Percentiles rank a stretch among this genome's conserved stretches.
phyloP scores from a whole-genome alignment of 2,113 vertebrate species.

The Panthera uncia region DNA sequence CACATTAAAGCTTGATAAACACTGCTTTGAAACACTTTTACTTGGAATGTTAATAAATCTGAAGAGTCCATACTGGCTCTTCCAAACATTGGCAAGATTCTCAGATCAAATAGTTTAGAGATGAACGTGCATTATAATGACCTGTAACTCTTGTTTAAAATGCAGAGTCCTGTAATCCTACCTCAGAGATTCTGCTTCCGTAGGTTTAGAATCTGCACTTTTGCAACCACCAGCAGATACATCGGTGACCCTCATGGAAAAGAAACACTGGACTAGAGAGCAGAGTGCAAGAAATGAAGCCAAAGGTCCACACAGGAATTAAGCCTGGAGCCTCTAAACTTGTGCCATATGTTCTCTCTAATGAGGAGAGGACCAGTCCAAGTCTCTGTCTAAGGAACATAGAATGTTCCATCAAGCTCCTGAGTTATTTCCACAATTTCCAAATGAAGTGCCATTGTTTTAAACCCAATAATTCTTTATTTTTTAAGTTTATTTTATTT shows the following conservation, averaged over 20 bases:
- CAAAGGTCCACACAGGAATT: neutral
- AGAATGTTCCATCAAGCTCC: neutral
- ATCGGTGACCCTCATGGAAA: neutral
- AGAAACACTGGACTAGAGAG: neutral
- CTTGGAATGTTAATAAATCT: neutral
- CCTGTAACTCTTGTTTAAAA: neutral
- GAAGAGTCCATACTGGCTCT: neutral
- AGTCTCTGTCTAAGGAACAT: neutral
- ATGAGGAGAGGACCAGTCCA: neutral
- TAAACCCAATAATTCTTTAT: neutral
- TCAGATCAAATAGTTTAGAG: slow-evolving; percentile 6
- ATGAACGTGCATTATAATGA: neutral
- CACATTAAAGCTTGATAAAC: neutral
- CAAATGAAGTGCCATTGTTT: slow-evolving; percentile 22
- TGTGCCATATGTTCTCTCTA: neutral
- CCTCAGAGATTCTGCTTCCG: neutral
- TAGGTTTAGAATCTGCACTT: neutral
- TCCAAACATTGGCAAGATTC: neutral
- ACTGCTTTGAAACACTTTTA: neutral
- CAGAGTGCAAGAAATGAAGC: neutral
- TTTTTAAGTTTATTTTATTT: no score
- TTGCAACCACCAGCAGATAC: neutral
- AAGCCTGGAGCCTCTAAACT: neutral
- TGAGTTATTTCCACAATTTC: neutral
- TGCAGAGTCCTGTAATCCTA: neutral